Evolutionary conservation across 2,113 vertebrate species (phyloP), one percentile per base, ranked within the genome.

Genomic region (Ancistrus triradiatus): DNA sequence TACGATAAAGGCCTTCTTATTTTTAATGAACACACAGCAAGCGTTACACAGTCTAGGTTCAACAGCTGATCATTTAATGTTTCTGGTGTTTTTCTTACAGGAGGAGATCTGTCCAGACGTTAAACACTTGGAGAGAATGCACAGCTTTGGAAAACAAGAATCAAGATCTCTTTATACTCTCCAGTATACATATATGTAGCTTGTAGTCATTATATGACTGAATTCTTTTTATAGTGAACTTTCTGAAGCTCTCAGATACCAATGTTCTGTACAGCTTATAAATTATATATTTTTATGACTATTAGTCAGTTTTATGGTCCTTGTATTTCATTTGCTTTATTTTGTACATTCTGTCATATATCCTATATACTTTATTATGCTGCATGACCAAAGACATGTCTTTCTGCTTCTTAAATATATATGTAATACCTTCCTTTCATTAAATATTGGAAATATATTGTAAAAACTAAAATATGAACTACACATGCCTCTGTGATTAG

Each of bases 101-200:
- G 86, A 35, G 87, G 84, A 2, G 87, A 88, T 74, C 73, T 87
- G 80, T 86, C 87, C 68, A 83, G 74, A 35, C 87, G 86, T 69
- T 89, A 75, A 88, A 56, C 25, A 31, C 8, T 2, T 27, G 15
- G 43, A 43, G 33, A 19, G 53, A 27, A 38, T 8, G 19, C 27
- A 53, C 58, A 31, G 42, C 38, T 52, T 49, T 51, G 49, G 61
- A 49, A 14, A 47, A 58, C 64, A 15, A 14, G 57, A 17, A n/a
- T n/a, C n/a, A n/a, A 18, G 21, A 27, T 63, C 57, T 38, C 53
- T 55, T 6, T 6, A 43, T 52, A 69, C 61, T 59, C 65, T 61
- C 69, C 69, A 59, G 57, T 59, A 56, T 57, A 63, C 50, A 63
- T 21, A 56, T 28, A 35, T 24, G 68, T 80, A 76, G 81, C 69